Evolutionary conservation across 2,113 vertebrate species (phyloP).

Genomic region (Microtus pennsylvanicus): DNA sequence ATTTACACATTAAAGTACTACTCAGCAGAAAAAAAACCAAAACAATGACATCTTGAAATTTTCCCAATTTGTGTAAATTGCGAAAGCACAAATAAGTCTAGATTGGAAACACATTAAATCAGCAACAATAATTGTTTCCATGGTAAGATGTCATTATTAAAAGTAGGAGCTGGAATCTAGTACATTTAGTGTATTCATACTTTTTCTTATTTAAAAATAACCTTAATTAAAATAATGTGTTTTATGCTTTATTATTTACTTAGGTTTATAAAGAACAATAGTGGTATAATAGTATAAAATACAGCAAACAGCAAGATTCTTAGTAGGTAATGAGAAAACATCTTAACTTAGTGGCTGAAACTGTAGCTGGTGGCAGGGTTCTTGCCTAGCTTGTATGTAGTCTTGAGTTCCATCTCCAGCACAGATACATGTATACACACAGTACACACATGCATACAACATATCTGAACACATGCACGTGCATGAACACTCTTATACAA

Average conservation of each 20-base stretch:
- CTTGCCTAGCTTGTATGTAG: neutral
- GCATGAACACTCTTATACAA: too few relatives aligned
- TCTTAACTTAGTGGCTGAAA: neutral
- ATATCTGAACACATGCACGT: neutral
- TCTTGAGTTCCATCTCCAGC: neutral
- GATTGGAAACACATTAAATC: neutral
- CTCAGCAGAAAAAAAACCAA: too few relatives aligned
- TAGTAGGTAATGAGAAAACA: neutral
- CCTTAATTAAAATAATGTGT: slow-evolving; percentile 9
- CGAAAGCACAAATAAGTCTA: neutral
- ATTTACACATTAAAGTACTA: too few relatives aligned
- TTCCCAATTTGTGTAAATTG: neutral
- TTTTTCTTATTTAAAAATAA: neutral
- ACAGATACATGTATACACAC: neutral
- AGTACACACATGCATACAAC: too few relatives aligned
- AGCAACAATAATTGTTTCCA: neutral
- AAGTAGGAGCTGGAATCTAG: neutral
- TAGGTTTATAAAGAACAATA: neutral
- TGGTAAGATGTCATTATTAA: neutral
- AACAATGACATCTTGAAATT: too few relatives aligned
- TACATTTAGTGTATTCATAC: neutral
- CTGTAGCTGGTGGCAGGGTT: neutral
- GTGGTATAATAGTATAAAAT: neutral
- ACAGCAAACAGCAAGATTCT: neutral
- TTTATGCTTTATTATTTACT: neutral